Evolutionary conservation across 2,888 invertebrate species (phyloP).

Genomic region (Fragum sueziense): DNA sequence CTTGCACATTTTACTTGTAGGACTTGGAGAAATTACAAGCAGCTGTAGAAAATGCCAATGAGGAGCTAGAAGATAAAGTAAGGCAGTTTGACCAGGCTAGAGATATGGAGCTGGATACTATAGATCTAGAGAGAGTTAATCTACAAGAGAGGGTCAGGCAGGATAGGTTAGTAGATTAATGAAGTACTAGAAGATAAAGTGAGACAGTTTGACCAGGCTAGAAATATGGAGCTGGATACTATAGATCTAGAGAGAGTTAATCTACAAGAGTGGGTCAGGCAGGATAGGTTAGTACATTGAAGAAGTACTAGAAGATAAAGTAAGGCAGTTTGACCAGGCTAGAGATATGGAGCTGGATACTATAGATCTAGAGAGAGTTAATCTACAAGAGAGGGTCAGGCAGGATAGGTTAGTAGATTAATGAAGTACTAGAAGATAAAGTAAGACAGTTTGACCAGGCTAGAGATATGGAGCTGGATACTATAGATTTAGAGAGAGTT

Average conservation of each 20-base stretch:
- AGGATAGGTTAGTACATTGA: constrained; percentile 77
- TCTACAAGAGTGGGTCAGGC: constrained; percentile 78
- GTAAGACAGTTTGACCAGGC: constrained; percentile 73
- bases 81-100: constrained; percentile 73
- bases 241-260: constrained; percentile 78
- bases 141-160: constrained; percentile 79
- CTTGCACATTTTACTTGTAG: constrained; percentile 62
- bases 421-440: constrained; percentile 72
- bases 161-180: constrained; percentile 69
- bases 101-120: constrained; percentile 76
- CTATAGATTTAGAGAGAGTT: constrained; percentile 77
- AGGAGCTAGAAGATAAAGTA: constrained; percentile 72
- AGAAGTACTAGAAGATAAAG: constrained; percentile 72
- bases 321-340: constrained; percentile 73
- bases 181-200: constrained; percentile 72
- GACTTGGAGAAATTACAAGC: constrained; percentile 88
- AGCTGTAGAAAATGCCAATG: constrained; percentile 85
- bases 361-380: constrained; percentile 77
- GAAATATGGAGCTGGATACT: constrained; percentile 75
- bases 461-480: constrained; percentile 76
- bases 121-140: constrained; percentile 77
- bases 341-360: constrained; percentile 76
- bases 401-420: constrained; percentile 74
- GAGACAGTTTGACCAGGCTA: constrained; percentile 72
- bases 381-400: constrained; percentile 77